Percentiles rank a stretch among this genome's conserved stretches.
These are phyloP conservation scores for Serrognathus titanus DNA, from an alignment of 2,888 invertebrate species.

Conservation along the genomic window DNA sequence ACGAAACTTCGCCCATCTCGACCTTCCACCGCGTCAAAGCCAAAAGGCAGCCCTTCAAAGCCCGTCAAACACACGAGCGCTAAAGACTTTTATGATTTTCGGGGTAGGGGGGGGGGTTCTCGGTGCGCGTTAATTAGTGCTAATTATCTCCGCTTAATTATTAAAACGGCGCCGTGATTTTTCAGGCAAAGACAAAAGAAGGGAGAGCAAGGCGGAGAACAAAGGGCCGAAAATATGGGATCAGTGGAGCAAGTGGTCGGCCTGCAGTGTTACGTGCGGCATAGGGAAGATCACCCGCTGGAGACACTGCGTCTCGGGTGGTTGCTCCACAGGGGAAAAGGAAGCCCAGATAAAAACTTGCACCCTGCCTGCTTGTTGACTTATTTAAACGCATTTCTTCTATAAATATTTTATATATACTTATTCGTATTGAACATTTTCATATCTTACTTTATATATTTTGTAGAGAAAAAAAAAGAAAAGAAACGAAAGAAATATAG, in stretches of 20 bases:
- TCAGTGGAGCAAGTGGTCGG: slow-evolving; percentile 52
- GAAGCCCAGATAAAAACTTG: slow-evolving; percentile 54
- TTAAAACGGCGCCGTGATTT: background rate
- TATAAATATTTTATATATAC: slow-evolving; percentile 1
- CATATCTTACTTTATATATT: no score
- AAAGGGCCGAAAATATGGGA: slow-evolving; percentile 48
- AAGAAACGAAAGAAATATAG: no score
- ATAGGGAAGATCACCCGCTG: slow-evolving; percentile 44
- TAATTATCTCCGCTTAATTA: no score
- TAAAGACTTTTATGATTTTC: no score
- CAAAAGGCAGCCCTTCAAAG: no score
- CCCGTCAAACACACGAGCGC: no score
- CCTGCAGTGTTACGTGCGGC: slow-evolving; percentile 51
- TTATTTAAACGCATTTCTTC: background rate
- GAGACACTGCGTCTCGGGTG: slow-evolving; percentile 52
- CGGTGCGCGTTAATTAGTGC: no score
- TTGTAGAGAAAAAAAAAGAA: no score
- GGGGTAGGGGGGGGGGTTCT: no score
- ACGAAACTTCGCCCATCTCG: no score
- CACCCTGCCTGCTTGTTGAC: slow-evolving; percentile 44
- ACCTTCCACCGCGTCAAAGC: no score
- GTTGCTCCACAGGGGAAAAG: slow-evolving; percentile 51
- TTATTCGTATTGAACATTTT: background rate
- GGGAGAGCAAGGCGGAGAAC: slow-evolving; percentile 12
- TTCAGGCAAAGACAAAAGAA: slow-evolving; percentile 14